Base-by-base conservation (phyloP, 2,888 invertebrate species). In the Drosophila maculinotata region DNA sequence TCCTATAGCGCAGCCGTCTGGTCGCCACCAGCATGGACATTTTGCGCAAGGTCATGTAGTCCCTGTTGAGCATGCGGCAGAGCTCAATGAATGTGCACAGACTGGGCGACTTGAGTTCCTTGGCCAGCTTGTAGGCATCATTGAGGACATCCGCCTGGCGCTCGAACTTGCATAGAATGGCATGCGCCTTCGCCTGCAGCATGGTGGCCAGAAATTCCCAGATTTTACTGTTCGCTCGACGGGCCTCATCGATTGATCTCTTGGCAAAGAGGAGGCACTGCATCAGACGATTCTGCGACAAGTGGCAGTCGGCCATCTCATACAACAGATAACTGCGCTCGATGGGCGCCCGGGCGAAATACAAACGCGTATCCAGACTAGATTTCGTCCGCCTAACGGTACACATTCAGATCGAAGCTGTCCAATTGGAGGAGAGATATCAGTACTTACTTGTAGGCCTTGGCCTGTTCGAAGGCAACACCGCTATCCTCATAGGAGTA, bases 201-300 rank as follows among this genome's bases (percentile, higher is more conserved):
- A 90, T 78, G 1, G 79, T 72, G 41, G 87, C 77, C 0, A 90
- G 66, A 12, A 90, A 89, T 17, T 79, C 72, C 90, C 90, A 90
- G 9, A 90, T 72, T 3, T 69, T 64, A 20, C 88, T 89, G 14
- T 87, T 88, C 60, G 85, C 89, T 1, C 30, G 59, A 36, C 64
- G 76, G 0, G 87, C 76, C 74, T 87, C 90, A 0, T 62, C 63
- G 12, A 64, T 44, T 26, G 79, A 58, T n/a, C 48, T 56, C 6
- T 76, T 67, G 63, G 62, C 67, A 36, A 49, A 57, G n/a, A 47
- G 39, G 3, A 79, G 41, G 12, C 69, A 68, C 6, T 60, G 60
- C 25, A 62, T 47, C 4, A 78, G 79, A n/a, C 72, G 79, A 15
- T 73, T 66, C 10, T 70, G 58, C 2, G 30, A 44, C 14, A 88